Evolutionary conservation across 2,888 invertebrate species (phyloP), one percentile per base, ranked within the genome.

Genomic region (Lucinisca nassula): DNA sequence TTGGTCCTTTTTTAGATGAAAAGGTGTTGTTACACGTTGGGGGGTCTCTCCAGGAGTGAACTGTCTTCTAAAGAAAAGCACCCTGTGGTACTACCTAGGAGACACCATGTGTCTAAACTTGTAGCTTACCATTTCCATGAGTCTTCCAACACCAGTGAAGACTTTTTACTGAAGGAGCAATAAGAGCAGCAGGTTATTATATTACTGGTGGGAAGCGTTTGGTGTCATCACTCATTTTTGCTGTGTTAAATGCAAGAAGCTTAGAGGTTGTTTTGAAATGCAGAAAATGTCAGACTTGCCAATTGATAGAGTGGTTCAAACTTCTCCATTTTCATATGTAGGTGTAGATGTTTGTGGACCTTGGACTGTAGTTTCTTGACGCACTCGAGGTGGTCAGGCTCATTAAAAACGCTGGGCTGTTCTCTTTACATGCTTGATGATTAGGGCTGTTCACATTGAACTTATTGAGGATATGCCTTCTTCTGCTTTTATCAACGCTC

Each of bases 391-490:
- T 14, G 85, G 87, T n/a, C 49, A 70, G 30, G 79, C 79, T 4
- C 84, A 80, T 37, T 24, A 24, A 12, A 90, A 89, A 79, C 73
- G 89, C 32, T 90, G 87, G 89, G 89, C 74, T 14, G 32, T 84
- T 27, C 45, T 90, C 21, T 90, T 91, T 24, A 87, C 89, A 1
- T 90, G 89, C 51, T 51, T 90, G n/a, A n/a, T n/a, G n/a, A n/a
- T n/a, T n/a, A n/a, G n/a, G n/a, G n/a, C n/a, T n/a, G n/a, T n/a
- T n/a, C n/a, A n/a, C n/a, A n/a, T n/a, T n/a, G n/a, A n/a, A n/a
- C n/a, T n/a, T n/a, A n/a, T n/a, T n/a, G n/a, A n/a, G n/a, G n/a
- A n/a, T n/a, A n/a, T n/a, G n/a, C n/a, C n/a, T n/a, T n/a, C n/a
- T n/a, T n/a, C n/a, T n/a, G n/a, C n/a, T n/a, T n/a, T n/a, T n/a